Base-by-base conservation (phyloP, 2,888 invertebrate genomes). In the Acanthosoma haemorrhoidale region DNA sequence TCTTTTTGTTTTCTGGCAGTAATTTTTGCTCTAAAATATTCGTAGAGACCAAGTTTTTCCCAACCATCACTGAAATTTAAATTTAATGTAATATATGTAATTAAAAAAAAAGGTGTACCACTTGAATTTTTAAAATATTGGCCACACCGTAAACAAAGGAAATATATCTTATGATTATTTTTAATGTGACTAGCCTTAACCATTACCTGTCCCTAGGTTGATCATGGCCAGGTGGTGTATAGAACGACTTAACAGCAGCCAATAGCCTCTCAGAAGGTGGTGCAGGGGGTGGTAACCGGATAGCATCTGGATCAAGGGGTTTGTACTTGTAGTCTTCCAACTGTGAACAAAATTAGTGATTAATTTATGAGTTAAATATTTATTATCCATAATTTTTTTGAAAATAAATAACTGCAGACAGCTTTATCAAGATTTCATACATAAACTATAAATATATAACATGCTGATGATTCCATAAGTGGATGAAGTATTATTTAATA, bases 21-120 rank as follows among this genome's bases (percentile, higher is more conserved):
- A 80, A 94, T 92, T 82, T 98, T 99, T 5, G 95, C 94, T 82
- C 95, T 94, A 82, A 94, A 97, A 82, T 96, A 99, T 82, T 99
- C 98, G 80, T 96, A 96, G 69, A 99, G 84, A 73, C 96, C 97
- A 78, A 97, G 84, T 81, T 95, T 95, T 80, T 99, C 99, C 98
- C 98, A 99, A 32, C 98, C 98, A 81, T 98, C 97, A 80, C 77
- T 77, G 67, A 25, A 70, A 70, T 68, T 51, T 29, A 67, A 66
- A 67, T 36, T 13, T 13, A 36, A 36, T 9, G 13, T 36, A 36
- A 36, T 36, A 8, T 9, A 36, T 36, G 36, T 8, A 36, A 9
- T 36, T 13, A 36, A 8, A 8, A 36, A 36, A 36, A 9, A 36
- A 36, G 13, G 8, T 9, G 8, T 36, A 13, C 8, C 6, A 11